phyloP scores from a whole-genome alignment of 2,113 vertebrate genomes.

The Solea senegalensis region DNA sequence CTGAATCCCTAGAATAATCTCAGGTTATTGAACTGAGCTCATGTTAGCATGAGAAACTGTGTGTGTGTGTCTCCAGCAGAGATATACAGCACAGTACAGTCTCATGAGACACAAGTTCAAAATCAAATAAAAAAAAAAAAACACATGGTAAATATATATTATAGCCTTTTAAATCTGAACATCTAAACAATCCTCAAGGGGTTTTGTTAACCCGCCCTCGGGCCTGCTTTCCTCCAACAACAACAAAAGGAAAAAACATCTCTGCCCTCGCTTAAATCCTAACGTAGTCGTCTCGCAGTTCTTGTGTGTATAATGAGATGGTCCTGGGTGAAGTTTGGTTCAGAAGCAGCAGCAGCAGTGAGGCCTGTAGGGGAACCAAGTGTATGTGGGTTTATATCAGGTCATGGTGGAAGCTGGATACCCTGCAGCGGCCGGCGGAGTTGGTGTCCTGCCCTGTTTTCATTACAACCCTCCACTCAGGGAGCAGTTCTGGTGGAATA shows the following conservation, averaged over 20 bases:
- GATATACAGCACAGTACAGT: no score
- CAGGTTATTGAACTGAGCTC: no score
- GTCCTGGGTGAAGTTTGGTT: constrained; percentile 25
- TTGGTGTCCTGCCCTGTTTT: constrained; percentile 43
- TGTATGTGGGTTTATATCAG: constrained; percentile 49
- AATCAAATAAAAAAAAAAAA: no score
- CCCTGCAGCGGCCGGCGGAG: constrained; percentile 42
- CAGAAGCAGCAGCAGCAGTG: neutral
- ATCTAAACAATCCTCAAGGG: constrained; percentile 20
- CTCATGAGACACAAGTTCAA: no score
- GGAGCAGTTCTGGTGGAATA: constrained; percentile 43
- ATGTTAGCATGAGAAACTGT: no score
- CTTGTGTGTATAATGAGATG: constrained; percentile 24
- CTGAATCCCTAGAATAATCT: no score
- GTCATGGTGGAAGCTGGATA: constrained; percentile 48
- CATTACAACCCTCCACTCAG: constrained; percentile 27
- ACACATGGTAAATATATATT: constrained; percentile 17
- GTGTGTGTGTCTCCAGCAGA: no score
- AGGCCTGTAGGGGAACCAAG: neutral
- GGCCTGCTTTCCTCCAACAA: constrained; percentile 18
- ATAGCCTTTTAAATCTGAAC: constrained; percentile 5
- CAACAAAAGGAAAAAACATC: constrained; percentile 24
- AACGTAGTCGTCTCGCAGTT: constrained; percentile 20
- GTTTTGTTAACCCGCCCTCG: constrained; percentile 27
- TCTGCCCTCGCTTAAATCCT: neutral